These are phyloP conservation scores for Caenorhabditis sp. DNA, from an alignment of 2,888 invertebrate species.

Conservation along the genomic window DNA sequence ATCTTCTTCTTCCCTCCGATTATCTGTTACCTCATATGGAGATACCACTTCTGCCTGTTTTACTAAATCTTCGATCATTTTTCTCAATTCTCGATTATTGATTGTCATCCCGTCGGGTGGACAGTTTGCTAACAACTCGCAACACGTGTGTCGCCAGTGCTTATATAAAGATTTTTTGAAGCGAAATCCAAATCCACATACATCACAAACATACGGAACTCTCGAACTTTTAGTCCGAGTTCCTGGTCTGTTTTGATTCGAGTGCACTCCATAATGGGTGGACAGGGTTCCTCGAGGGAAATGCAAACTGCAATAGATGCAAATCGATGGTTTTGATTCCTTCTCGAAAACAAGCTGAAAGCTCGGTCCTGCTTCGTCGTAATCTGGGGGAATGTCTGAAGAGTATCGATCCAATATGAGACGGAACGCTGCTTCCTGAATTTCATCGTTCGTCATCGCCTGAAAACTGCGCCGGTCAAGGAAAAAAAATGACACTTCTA, in stretches of 20 bases:
- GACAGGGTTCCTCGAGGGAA: slow-evolving; percentile 6
- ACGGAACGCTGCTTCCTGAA: slow-evolving; percentile 37
- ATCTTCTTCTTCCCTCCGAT: neutral
- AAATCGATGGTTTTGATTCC: neutral
- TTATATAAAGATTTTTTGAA: slow-evolving; percentile 33
- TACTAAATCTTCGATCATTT: slow-evolving; percentile 23
- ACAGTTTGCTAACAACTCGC: slow-evolving; percentile 8
- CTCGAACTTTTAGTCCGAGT: neutral
- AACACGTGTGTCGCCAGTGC: slow-evolving; percentile 35
- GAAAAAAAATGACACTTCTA: neutral
- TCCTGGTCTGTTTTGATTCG: neutral
- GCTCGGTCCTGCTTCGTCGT: neutral
- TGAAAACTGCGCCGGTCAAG: slow-evolving; percentile 1
- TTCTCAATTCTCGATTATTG: slow-evolving; percentile 9
- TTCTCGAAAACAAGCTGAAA: neutral
- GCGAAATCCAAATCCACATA: slow-evolving; percentile 54
- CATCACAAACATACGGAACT: slow-evolving; percentile 39
- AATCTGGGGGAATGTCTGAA: neutral
- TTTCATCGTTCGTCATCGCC: slow-evolving; percentile 30
- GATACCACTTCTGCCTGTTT: neutral
- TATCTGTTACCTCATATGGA: neutral
- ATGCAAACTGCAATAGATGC: slow-evolving; percentile 23
- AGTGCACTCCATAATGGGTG: slow-evolving; percentile 21
- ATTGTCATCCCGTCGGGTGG: neutral
- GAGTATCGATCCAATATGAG: slow-evolving; percentile 23